phyloP scores from a whole-genome alignment of 1,140 invertebrate species.

The Neotoxoptera formosana region DNA sequence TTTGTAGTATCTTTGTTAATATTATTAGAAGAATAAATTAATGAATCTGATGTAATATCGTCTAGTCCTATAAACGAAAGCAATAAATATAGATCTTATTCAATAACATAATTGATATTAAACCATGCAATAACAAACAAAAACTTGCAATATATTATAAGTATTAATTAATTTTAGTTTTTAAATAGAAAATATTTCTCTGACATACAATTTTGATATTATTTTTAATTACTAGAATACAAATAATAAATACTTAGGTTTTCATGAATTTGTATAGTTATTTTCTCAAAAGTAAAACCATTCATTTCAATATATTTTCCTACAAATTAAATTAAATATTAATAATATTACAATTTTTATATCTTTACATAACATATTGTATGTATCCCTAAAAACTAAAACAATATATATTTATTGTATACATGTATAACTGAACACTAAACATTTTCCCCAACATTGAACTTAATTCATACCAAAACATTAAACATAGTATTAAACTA shows the following conservation, averaged over 20 bases:
- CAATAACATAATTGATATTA: not conserved
- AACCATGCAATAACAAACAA: not conserved
- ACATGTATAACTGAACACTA: not conserved
- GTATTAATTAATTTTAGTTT: not conserved
- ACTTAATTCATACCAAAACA: not conserved
- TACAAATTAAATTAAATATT: not conserved
- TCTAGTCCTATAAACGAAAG: slow-evolving; percentile 26
- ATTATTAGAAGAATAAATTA: not conserved
- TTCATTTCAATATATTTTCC: not conserved
- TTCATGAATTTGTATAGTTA: not conserved
- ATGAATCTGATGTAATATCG: not conserved
- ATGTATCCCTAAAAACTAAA: not conserved
- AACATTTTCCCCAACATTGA: not conserved
- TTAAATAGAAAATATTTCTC: not conserved
- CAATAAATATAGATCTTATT: slow-evolving; percentile 16
- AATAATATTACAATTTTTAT: not conserved
- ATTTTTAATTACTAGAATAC: not conserved
- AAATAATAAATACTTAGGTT: not conserved
- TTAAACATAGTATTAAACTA: not conserved
- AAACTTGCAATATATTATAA: not conserved
- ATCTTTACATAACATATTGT: no score
- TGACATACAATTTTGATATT: not conserved
- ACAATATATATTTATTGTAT: not conserved
- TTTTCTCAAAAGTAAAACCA: not conserved
- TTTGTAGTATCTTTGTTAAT: not conserved